Base-by-base conservation (phyloP, 53 echinoderm and acorn worm species). In the Temnopleurus reevesii region DNA sequence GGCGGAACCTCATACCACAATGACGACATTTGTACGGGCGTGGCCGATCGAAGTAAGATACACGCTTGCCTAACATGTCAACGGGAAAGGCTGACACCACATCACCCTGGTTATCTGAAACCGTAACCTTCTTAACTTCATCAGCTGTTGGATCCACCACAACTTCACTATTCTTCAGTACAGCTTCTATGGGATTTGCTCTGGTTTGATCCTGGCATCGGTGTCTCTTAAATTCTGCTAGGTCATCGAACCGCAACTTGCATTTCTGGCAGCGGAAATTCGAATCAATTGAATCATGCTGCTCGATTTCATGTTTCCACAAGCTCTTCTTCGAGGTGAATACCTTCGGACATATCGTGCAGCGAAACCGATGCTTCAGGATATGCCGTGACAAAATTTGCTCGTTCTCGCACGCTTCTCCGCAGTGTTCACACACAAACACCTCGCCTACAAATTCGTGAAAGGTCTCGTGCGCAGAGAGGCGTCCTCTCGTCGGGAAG, bases 1-100 rank as follows among this genome's bases (percentile, higher is more conserved):
- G 65, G 12, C 65, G 71, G 36, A 87, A 87, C 34, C 36, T 64
- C 66, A 54, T 30, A 7, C 66, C 34, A 21, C 88, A 87, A 33
- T 87, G 55, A 0, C 71, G 88, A 31, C 88, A 87, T 13, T 87
- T 87, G 71, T 66, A 87, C 5, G 88, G 88, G 3, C 88, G 87
- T 34, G 88, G 88, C 17, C 88, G 88, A 34, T 87, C 88, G 49
- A 66, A 87, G 36, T 66, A 87, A 5, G 65, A 66, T 12, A 51
- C 19, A 12, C 88, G 88, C 88, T 87, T 87, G 21, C 88, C 88
- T 18, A 87, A 71, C 88, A 87, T 87, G 46, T 87, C 88, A 5
- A 66, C 46, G 5, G 88, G 88, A 43, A 60, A 59, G 3, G 60
- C 46, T 4, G 85, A 79, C 2, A 47, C 47, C 15, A 13, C 79